Conservation (phyloP, 2,113 vertebrate species). For the Psittacula cyanocephala region DNA sequence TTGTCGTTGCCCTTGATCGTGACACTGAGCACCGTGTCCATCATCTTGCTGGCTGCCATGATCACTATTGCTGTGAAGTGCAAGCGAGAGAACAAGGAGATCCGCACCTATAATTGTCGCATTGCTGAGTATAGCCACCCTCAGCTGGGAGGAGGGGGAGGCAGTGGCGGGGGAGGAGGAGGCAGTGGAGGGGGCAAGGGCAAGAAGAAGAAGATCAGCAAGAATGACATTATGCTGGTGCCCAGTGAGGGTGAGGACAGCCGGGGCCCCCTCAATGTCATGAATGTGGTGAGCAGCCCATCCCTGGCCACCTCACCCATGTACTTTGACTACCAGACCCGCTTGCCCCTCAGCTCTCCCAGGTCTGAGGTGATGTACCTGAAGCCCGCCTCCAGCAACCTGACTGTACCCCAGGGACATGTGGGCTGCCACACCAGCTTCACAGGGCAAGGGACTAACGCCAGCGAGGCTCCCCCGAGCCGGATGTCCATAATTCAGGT, state of each 20-base stretch:
- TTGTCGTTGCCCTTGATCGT: constrained; percentile 95
- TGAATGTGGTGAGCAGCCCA: constrained; percentile 99
- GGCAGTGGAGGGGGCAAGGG: constrained; percentile 69
- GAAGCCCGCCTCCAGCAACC: constrained; percentile 97
- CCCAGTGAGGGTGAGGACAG: constrained; percentile 97
- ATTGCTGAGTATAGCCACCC: constrained; percentile 98
- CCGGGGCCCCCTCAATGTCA: constrained; percentile 98
- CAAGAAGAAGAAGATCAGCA: constrained; percentile 89
- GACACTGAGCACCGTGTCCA: constrained; percentile 94
- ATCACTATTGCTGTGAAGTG: constrained; percentile 97
- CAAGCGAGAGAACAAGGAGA: constrained; percentile 98
- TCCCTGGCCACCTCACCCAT: constrained; percentile 98
- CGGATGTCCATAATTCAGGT: constrained; percentile 99
- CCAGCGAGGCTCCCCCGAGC: constrained; percentile 93
- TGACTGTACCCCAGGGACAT: constrained; percentile 97
- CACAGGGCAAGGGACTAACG: constrained; percentile 94
- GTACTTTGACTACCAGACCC: constrained; percentile 99
- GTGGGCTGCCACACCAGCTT: constrained; percentile 98
- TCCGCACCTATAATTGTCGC: constrained; percentile 98
- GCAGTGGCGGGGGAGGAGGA: constrained; percentile 64
- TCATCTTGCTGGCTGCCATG: constrained; percentile 97
- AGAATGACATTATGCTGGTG: constrained; percentile 99
- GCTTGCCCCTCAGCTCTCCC: constrained; percentile 98
- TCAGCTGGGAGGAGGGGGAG: constrained; percentile 85
- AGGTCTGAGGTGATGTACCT: constrained; percentile 99